phyloP scores from a whole-genome alignment of 2,888 invertebrate genomes.

The Leptinotarsa peninsularis region DNA sequence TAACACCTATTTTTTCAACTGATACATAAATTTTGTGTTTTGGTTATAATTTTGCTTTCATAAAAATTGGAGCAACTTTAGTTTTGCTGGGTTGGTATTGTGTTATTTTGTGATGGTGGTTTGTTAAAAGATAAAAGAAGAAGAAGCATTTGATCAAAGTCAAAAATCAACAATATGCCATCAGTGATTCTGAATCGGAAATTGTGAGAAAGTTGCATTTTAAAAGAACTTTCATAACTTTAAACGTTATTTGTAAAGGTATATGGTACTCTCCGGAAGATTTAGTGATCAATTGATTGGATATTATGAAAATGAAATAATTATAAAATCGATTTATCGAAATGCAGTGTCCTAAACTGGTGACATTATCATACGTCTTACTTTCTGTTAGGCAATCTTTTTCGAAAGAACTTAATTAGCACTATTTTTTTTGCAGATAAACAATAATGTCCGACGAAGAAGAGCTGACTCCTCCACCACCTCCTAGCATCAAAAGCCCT shows the following conservation, averaged over 20 bases:
- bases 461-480: slow-evolving; percentile 60
- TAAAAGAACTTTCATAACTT: neutral
- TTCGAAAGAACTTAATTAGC: slow-evolving; percentile 14
- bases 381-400: slow-evolving; percentile 19
- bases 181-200: neutral
- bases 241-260: slow-evolving; percentile 44
- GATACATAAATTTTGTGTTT: too few relatives aligned
- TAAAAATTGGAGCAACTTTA: too few relatives aligned
- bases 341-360: slow-evolving; percentile 2
- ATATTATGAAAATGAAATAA: slow-evolving; percentile 25
- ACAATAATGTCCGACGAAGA: slow-evolving; percentile 53
- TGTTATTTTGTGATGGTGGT: neutral
- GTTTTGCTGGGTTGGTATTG: neutral
- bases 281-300: slow-evolving; percentile 41
- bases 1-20: too few relatives aligned
- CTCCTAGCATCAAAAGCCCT: slow-evolving; percentile 55
- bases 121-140: neutral
- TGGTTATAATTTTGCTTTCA: too few relatives aligned
- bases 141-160: neutral
- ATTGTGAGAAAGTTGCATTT: slow-evolving; percentile 2
- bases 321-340: neutral
- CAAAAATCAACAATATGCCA: neutral
- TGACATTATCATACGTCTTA: neutral
- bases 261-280: slow-evolving; percentile 45
- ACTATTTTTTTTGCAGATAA: slow-evolving; percentile 45